Percentiles rank a stretch among this genome's conserved stretches.
Evolutionary conservation across 2,113 vertebrate species (phyloP).

Genomic region (Antennarius striatus): DNA sequence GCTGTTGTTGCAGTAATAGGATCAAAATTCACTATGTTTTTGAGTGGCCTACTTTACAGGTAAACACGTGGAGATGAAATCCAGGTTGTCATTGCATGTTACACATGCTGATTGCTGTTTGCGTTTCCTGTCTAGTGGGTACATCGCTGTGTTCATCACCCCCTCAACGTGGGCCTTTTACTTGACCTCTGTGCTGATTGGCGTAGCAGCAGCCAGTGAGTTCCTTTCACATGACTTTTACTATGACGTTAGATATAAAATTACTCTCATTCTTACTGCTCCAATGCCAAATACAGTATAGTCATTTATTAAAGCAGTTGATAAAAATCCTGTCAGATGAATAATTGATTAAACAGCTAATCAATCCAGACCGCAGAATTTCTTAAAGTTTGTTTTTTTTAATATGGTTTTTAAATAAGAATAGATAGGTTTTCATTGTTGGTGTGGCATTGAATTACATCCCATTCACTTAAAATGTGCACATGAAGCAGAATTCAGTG

Average conservation of each 20-base stretch:
- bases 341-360: too few relatives aligned
- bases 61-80: conserved; percentile 38
- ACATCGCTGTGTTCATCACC: conserved; percentile 92
- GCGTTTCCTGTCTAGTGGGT: conserved; percentile 71
- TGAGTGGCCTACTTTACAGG: conserved; percentile 95
- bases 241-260: neutral
- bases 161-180: conserved; percentile 94
- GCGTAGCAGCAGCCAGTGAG: conserved; percentile 94
- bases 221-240: neutral
- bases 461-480: too few relatives aligned
- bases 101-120: neutral
- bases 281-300: too few relatives aligned
- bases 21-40: conserved; percentile 88
- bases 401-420: too few relatives aligned
- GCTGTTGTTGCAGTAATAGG: conserved; percentile 87
- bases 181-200: conserved; percentile 91
- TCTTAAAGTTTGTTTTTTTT: too few relatives aligned
- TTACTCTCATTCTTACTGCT: neutral
- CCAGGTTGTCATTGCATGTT: neutral
- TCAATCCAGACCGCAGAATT: too few relatives aligned
- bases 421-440: too few relatives aligned
- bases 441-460: too few relatives aligned
- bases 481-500: too few relatives aligned
- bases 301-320: too few relatives aligned
- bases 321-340: too few relatives aligned